Evolutionary conservation across 2,888 invertebrate genomes (phyloP).

Genomic region (Drosophila histrio): DNA sequence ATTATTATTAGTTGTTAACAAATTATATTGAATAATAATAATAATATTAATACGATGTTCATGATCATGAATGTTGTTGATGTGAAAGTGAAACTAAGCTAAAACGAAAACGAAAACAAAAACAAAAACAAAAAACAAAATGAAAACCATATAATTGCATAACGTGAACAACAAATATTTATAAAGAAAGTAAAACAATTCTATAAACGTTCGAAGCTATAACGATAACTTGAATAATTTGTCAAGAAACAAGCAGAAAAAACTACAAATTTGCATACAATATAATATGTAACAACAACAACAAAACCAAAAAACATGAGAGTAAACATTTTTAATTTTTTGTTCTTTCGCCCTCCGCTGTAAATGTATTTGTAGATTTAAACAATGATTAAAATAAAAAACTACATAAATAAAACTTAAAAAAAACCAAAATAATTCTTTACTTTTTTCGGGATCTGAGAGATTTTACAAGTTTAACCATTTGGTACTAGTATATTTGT

Average conservation of each 20-base stretch:
- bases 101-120: slow-evolving; percentile 41
- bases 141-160: slow-evolving; percentile 44
- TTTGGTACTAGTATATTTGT: no score
- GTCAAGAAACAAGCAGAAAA: slow-evolving; percentile 46
- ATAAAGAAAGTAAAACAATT: slow-evolving; percentile 65
- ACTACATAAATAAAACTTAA: slow-evolving; percentile 79
- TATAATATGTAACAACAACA: slow-evolving; percentile 57
- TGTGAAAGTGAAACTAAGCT: slow-evolving; percentile 66
- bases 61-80: slow-evolving; percentile 55
- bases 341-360: slow-evolving; percentile 84
- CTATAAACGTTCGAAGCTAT: slow-evolving; percentile 64
- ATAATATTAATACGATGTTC: slow-evolving; percentile 64
- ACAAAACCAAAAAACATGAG: slow-evolving; percentile 73
- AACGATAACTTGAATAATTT: slow-evolving; percentile 48
- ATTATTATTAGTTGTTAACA: slow-evolving; percentile 80
- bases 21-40: slow-evolving; percentile 74
- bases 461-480: no score
- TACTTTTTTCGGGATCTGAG: neutral
- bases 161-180: slow-evolving; percentile 68
- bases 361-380: slow-evolving; percentile 85
- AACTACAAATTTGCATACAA: slow-evolving; percentile 57
- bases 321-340: slow-evolving; percentile 82
- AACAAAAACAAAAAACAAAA: slow-evolving; percentile 16
- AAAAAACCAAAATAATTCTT: slow-evolving; percentile 43
- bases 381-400: slow-evolving; percentile 83